Evolutionary conservation across 1,140 invertebrate genomes (phyloP).

Genomic region (Drosophila setifemur): DNA sequence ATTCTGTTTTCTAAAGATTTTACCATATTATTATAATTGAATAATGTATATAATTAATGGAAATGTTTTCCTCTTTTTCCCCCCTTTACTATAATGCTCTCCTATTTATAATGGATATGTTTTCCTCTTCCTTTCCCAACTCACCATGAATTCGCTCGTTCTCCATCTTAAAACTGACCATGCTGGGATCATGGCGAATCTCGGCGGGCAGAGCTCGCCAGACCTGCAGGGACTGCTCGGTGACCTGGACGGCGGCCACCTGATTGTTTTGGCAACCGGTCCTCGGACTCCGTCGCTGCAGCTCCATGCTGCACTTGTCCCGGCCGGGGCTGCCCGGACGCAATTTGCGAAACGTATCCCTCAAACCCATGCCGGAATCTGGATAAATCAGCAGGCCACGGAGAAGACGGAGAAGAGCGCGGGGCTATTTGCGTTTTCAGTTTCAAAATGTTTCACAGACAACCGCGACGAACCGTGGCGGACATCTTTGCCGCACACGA

Average conservation of each 20-base stretch:
- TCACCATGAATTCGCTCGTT: conserved; percentile 85
- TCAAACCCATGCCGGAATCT: conserved; percentile 53
- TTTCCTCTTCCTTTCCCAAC: background rate
- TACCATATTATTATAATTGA: no score
- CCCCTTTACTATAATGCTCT: no score
- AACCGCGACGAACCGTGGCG: conserved; percentile 6
- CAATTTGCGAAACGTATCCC: conserved; percentile 54
- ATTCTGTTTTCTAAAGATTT: no score
- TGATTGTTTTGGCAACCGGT: conserved; percentile 19
- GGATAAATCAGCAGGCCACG: background rate
- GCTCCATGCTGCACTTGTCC: conserved; percentile 25
- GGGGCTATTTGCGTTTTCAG: conserved; percentile 4
- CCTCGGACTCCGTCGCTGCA: conserved; percentile 42
- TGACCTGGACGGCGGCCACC: conserved; percentile 82
- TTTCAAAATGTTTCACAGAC: background rate
- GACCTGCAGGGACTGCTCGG: conserved; percentile 85
- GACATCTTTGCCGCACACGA: conserved; percentile 50
- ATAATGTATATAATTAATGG: no score
- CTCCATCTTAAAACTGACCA: conserved; percentile 85
- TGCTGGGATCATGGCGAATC: conserved; percentile 85
- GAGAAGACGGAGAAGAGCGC: conserved; percentile 1
- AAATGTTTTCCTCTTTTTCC: no score
- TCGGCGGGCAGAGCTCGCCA: conserved; percentile 86
- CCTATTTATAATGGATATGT: background rate
- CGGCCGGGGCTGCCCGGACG: conserved; percentile 57